Evolutionary conservation across 30 jellyfish, hydroid and myxozoan genomes (phyloP), one percentile per base, ranked within the genome.

Genomic region (Turritopsis dohrnii): DNA sequence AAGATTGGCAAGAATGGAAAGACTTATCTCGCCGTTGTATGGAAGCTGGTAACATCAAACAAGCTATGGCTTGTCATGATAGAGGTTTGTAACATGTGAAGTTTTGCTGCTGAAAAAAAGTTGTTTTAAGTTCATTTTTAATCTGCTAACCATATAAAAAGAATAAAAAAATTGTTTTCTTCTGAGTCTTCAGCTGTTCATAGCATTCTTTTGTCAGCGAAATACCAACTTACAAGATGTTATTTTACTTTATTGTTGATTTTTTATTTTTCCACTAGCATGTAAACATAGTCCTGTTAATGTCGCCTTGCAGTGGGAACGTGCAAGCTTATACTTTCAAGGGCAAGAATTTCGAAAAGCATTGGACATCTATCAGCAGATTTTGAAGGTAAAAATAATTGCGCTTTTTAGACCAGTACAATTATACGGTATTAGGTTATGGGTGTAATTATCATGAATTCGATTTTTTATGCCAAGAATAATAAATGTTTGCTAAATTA

Each of bases 1-100:
- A 79, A 75, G 97, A 91, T 81, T 85, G 96, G 22, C 91, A 83
- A 22, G 97, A 91, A 29, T 91, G 97, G 97, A 71, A 88, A 52
- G 97, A 87, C 23, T 87, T 91, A 71, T 94, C 94, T 4, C 69
- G 72, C 27, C 86, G 96, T 21, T 91, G 97, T 71, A 54, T 81
- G 65, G 90, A 82, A n/a, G 81, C 89, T 18, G 97, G 96, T 16
- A 84, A 79, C 66, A 84, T 84, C 54, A 91, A 88, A 66, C 97
- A 91, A 69, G 96, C 96, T 7, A n/a, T 86, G 88, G 81, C 86
- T 21, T 91, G 97, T 79, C 84, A 81, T 80, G 83, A 53, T 25
- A 65, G 82, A 74, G 97, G 97, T 91, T 28, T 17, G 54, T 19
- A 13, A n/a, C n/a, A n/a, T n/a, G n/a, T n/a, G n/a, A n/a, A n/a